Evolutionary conservation across 2,888 invertebrate species (phyloP).

Genomic region (Hypsopygia costalis): DNA sequence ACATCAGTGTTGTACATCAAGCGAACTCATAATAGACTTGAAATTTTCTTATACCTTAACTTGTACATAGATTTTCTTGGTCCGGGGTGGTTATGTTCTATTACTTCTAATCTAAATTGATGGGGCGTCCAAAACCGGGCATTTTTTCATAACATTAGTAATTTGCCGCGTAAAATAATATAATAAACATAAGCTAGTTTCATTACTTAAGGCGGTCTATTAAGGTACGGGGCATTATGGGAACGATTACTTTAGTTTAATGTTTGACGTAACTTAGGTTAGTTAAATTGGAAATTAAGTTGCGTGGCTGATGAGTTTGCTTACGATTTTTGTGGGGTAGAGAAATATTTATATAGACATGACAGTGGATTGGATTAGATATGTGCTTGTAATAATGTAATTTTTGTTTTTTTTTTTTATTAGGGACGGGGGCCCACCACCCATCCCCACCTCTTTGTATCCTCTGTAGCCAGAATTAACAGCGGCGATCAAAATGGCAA

Average conservation of each 20-base stretch:
- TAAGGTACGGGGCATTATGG: slow-evolving; percentile 42
- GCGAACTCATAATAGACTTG: slow-evolving; percentile 69
- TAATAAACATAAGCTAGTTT: slow-evolving; percentile 65
- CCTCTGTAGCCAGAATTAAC: too few relatives aligned
- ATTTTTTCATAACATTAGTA: slow-evolving; percentile 75
- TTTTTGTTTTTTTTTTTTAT: too few relatives aligned
- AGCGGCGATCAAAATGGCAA: too few relatives aligned
- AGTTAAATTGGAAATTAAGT: slow-evolving; percentile 34
- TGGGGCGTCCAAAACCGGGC: slow-evolving; percentile 71
- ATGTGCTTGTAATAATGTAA: too few relatives aligned
- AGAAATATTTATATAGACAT: too few relatives aligned
- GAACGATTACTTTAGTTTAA: slow-evolving; percentile 40
- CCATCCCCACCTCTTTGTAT: too few relatives aligned
- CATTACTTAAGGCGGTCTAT: slow-evolving; percentile 69
- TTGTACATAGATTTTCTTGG: slow-evolving; percentile 73
- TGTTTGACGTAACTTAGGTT: slow-evolving; percentile 15
- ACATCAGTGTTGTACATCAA: slow-evolving; percentile 43
- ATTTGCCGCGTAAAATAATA: slow-evolving; percentile 76
- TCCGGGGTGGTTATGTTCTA: slow-evolving; percentile 58
- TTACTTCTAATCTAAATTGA: slow-evolving; percentile 79
- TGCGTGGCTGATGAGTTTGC: slow-evolving; percentile 13
- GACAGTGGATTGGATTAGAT: too few relatives aligned
- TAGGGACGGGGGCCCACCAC: too few relatives aligned
- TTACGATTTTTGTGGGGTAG: too few relatives aligned
- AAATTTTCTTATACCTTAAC: slow-evolving; percentile 74